phyloP scores from a whole-genome alignment of 2,888 invertebrate genomes.

The Scrobipalpa costella region DNA sequence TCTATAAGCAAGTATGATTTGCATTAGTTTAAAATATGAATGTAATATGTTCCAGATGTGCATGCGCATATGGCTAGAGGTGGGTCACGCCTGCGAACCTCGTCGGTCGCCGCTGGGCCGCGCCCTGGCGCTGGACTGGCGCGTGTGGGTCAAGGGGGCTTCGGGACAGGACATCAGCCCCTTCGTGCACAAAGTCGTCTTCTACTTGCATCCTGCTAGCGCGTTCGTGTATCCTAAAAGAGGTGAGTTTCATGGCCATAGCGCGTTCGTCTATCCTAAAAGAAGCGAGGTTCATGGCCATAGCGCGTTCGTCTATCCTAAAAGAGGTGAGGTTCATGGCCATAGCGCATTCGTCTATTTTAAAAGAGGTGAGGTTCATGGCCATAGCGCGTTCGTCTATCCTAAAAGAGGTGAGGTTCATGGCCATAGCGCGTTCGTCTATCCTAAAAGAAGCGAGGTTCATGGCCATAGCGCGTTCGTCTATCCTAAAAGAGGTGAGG shows the following conservation, averaged over 20 bases:
- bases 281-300: no score
- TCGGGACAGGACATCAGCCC: slow-evolving; percentile 69
- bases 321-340: no score
- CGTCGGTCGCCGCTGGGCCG: slow-evolving; percentile 64
- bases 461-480: no score
- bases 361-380: no score
- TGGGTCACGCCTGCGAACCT: slow-evolving; percentile 73
- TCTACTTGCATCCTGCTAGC: slow-evolving; percentile 65
- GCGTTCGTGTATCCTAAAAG: slow-evolving; percentile 74
- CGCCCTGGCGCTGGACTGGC: slow-evolving; percentile 71
- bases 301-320: no score
- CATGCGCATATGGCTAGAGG: slow-evolving; percentile 76
- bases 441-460: no score
- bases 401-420: no score
- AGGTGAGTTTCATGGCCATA: slow-evolving; percentile 43
- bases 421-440: no score
- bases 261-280: no score
- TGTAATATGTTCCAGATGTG: slow-evolving; percentile 62
- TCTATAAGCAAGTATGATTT: neutral
- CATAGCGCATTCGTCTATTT: no score
- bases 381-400: no score
- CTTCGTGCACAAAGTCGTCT: slow-evolving; percentile 76
- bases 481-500: no score
- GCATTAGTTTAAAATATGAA: neutral
- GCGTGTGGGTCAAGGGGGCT: slow-evolving; percentile 72